Percentiles rank a stretch among this genome's conserved stretches.
These are phyloP conservation scores for Rhaphigaster nebulosa DNA, from an alignment of 2,888 invertebrate genomes.

Conservation along the genomic window DNA sequence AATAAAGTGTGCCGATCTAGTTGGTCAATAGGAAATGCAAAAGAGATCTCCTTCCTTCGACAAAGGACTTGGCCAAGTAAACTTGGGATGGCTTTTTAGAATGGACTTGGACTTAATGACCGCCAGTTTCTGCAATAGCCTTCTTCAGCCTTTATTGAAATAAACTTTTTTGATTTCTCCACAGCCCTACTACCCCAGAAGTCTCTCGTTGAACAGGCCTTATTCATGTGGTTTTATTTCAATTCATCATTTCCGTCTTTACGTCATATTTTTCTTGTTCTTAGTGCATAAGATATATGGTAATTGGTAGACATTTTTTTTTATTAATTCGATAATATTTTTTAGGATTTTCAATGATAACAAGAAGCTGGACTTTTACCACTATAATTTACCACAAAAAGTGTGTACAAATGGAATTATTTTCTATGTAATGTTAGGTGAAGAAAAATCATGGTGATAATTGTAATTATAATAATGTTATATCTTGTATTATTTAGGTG, in stretches of 20 bases:
- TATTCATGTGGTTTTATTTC: neutral
- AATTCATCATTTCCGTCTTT: neutral
- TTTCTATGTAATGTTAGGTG: too few species aligned
- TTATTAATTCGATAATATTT: too few species aligned
- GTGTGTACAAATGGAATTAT: too few species aligned
- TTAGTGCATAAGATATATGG: too few species aligned
- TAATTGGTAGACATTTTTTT: too few species aligned
- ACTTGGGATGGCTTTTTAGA: neutral
- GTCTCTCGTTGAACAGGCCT: neutral
- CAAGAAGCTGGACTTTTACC: too few species aligned
- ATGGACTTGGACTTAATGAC: neutral
- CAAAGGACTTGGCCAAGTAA: neutral
- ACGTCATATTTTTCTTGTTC: neutral
- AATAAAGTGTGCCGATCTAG: neutral
- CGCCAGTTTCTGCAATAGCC: neutral
- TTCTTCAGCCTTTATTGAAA: neutral
- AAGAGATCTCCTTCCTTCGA: neutral
- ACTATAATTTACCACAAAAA: too few species aligned
- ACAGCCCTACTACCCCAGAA: neutral
- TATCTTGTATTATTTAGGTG: too few species aligned
- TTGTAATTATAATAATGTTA: too few species aligned
- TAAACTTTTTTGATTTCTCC: conserved; percentile 31
- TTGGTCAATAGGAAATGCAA: neutral
- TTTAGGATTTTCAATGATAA: too few species aligned
- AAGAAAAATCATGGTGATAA: too few species aligned